Evolutionary conservation across 2,888 invertebrate species (phyloP).

Genomic region (Oxycera nigricornis): DNA sequence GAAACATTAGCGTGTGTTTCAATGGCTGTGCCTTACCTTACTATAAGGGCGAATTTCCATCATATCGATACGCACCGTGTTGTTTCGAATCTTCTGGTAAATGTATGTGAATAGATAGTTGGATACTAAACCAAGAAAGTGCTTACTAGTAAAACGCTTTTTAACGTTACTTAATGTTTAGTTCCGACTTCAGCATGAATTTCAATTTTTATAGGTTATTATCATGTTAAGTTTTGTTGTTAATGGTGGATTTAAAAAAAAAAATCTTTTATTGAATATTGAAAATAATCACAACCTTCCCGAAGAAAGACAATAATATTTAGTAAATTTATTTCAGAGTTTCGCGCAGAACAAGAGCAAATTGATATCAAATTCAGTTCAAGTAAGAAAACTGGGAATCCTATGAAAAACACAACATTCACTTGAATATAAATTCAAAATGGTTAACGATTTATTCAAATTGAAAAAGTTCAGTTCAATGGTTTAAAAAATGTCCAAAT

Average conservation of each 20-base stretch:
- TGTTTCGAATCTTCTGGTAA: background rate
- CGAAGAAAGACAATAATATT: no score
- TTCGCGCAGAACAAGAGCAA: no score
- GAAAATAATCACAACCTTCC: background rate
- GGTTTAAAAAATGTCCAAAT: no score
- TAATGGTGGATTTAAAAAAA: constrained; percentile 10
- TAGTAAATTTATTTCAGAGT: no score
- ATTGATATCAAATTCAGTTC: no score
- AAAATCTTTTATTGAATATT: background rate
- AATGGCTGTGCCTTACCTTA: constrained; percentile 39
- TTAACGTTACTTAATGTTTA: background rate
- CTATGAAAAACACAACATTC: no score
- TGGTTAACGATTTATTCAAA: no score
- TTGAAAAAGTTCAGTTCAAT: no score
- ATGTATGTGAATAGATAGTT: constrained; percentile 13
- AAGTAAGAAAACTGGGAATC: no score
- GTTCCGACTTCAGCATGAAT: constrained; percentile 20
- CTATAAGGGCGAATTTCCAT: constrained; percentile 39
- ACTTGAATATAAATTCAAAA: no score
- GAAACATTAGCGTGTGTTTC: background rate
- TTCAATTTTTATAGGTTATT: constrained; percentile 20
- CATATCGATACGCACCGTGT: background rate
- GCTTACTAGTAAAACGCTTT: constrained; percentile 13
- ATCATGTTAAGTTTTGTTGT: constrained; percentile 16
- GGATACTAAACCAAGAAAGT: background rate